Percentiles rank a stretch among this genome's conserved stretches.
Conservation (phyloP, 2,113 vertebrate species). For the Hiodon alosoides region DNA sequence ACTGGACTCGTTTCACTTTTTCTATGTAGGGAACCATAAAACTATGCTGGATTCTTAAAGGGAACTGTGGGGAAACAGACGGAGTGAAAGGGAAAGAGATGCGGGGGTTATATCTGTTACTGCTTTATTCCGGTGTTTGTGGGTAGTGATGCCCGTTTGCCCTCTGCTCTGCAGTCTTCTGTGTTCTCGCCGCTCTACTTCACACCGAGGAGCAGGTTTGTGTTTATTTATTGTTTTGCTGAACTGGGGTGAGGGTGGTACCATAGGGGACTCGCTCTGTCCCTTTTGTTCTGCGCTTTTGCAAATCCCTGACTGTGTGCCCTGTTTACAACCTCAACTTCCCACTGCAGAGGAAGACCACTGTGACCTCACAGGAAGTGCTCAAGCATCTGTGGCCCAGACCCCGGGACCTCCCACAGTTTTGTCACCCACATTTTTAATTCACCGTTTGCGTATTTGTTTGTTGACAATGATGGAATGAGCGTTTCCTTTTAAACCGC, state of each 20-base stretch:
- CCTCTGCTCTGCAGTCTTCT: slow-evolving; percentile 1
- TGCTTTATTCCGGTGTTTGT: slow-evolving; percentile 12
- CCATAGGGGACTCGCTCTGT: background rate
- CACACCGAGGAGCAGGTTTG: slow-evolving; percentile 10
- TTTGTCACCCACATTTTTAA: slow-evolving; percentile 6
- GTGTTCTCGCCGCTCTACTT: slow-evolving; percentile 18
- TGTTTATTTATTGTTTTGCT: slow-evolving; percentile 41
- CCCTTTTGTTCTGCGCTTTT: slow-evolving; percentile 19
- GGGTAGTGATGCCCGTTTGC: background rate
- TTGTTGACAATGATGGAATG: slow-evolving; percentile 34
- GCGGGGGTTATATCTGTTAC: background rate
- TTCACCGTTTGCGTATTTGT: slow-evolving; percentile 23
- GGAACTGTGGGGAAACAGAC: background rate
- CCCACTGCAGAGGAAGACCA: slow-evolving; percentile 24
- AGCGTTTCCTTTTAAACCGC: slow-evolving; percentile 38
- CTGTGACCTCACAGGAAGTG: slow-evolving; percentile 40
- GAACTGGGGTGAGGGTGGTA: slow-evolving; percentile 16
- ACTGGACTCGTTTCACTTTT: slow-evolving; percentile 31
- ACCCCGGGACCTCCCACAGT: slow-evolving; percentile 15
- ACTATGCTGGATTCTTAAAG: slow-evolving; percentile 28
- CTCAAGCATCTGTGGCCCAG: slow-evolving; percentile 10
- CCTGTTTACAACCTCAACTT: slow-evolving; percentile 33
- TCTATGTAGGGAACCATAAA: slow-evolving; percentile 17
- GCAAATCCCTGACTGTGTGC: slow-evolving; percentile 27
- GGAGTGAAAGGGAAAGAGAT: background rate